phyloP scores from a whole-genome alignment of 64 coral and sea anemone genomes.

The Actinia equina region DNA sequence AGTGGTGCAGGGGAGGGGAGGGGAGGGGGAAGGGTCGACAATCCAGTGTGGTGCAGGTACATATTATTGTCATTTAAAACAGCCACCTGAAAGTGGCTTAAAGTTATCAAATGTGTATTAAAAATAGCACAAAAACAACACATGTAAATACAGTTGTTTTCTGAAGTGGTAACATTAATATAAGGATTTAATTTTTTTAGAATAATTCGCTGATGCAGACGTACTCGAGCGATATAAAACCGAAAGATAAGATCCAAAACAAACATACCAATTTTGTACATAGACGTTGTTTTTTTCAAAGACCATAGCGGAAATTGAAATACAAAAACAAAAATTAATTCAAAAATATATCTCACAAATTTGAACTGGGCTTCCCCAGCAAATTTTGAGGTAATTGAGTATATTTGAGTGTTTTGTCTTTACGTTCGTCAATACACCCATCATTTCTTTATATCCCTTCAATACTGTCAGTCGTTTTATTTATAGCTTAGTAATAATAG shows the following conservation, averaged over 20 bases:
- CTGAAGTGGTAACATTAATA: background rate
- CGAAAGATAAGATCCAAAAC: background rate
- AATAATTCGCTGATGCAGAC: background rate
- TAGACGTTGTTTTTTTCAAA: background rate
- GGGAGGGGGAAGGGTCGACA: background rate
- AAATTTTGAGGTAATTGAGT: too few species aligned
- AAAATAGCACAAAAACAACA: constrained; percentile 11
- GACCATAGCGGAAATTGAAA: background rate
- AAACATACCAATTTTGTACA: background rate
- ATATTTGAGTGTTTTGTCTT: too few species aligned
- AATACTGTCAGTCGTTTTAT: background rate
- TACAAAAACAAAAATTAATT: background rate
- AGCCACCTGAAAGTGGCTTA: constrained; percentile 33
- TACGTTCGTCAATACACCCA: too few species aligned
- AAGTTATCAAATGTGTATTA: constrained; percentile 19
- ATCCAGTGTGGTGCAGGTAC: background rate
- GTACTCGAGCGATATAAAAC: background rate
- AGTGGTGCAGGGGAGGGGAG: background rate
- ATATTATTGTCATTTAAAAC: constrained; percentile 6
- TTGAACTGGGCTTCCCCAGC: too few species aligned
- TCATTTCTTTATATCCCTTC: background rate
- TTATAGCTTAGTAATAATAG: background rate
- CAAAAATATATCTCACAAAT: too few species aligned
- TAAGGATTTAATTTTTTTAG: background rate
- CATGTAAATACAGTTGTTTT: background rate